Evolutionary conservation across 1,140 invertebrate genomes (phyloP).

Genomic region (Aleiodes sp.): DNA sequence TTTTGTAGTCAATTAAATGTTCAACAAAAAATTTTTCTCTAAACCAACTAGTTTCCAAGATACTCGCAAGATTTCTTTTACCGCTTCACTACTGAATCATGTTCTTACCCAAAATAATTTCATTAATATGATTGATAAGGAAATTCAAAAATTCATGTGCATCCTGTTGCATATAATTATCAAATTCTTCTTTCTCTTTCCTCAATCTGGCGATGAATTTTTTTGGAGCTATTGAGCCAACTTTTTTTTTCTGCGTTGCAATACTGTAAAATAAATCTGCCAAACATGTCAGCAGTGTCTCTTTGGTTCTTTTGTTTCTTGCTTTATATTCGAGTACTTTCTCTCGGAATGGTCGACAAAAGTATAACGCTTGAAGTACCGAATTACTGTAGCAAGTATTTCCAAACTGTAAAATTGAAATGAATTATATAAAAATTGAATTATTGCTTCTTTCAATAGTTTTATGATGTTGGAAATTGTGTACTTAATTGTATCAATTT

Average conservation of each 20-base stretch:
- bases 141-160: constrained; percentile 99
- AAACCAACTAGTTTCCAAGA: too few relatives aligned
- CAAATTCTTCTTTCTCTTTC: constrained; percentile 99
- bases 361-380: constrained; percentile 98
- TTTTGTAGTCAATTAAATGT: too few relatives aligned
- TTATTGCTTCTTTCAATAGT: constrained; percentile 34
- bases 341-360: constrained; percentile 98
- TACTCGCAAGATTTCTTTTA: too few relatives aligned
- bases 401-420: constrained; percentile 86
- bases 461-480: constrained; percentile 18
- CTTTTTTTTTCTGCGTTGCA: constrained; percentile 99
- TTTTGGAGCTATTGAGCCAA: constrained; percentile 98
- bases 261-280: constrained; percentile 99
- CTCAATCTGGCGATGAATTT: constrained; percentile 98
- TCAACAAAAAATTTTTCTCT: too few relatives aligned
- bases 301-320: constrained; percentile 97
- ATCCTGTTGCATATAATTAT: constrained; percentile 99
- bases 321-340: constrained; percentile 98
- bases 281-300: constrained; percentile 96
- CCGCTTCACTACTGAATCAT: too few relatives aligned
- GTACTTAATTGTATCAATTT: too few relatives aligned
- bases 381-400: constrained; percentile 99
- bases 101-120: constrained; percentile 85
- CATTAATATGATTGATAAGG: constrained; percentile 95
- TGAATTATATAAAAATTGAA: too few relatives aligned